Evolutionary conservation across 2,113 vertebrate species (phyloP).

Genomic region (Sphaerodactylus townsendi): DNA sequence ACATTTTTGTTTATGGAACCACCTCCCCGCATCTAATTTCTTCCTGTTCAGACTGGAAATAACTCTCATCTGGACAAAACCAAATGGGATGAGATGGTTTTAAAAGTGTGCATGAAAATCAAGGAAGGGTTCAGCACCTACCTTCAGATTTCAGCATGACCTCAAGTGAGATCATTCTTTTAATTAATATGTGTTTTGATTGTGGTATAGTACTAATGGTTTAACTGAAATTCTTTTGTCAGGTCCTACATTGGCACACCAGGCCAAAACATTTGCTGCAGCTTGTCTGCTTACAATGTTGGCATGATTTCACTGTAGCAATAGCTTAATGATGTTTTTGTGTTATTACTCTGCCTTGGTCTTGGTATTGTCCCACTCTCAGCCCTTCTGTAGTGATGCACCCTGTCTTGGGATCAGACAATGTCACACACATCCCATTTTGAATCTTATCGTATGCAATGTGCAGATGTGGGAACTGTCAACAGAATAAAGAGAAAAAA

Average conservation of each 20-base stretch:
- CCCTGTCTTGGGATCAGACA: not conserved
- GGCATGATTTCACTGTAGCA: not conserved
- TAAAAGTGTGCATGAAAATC: not conserved
- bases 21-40: not conserved
- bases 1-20: not conserved
- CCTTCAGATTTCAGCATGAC: not conserved
- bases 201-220: not conserved
- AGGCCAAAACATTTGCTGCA: not conserved
- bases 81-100: not conserved
- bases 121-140: not conserved
- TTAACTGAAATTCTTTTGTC: not conserved
- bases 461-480: not conserved
- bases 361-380: not conserved
- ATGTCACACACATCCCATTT: not conserved
- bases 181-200: not conserved
- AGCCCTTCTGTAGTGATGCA: not conserved
- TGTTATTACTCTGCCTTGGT: not conserved
- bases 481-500: not conserved
- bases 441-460: not conserved
- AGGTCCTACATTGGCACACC: not conserved
- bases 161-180: not conserved
- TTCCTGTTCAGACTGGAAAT: not conserved
- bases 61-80: not conserved
- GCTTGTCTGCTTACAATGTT: not conserved
- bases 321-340: not conserved